Evolutionary conservation across 2,797 vertebrate genomes (phyloP).

Genomic region (Sphenopsis melanotis): DNA sequence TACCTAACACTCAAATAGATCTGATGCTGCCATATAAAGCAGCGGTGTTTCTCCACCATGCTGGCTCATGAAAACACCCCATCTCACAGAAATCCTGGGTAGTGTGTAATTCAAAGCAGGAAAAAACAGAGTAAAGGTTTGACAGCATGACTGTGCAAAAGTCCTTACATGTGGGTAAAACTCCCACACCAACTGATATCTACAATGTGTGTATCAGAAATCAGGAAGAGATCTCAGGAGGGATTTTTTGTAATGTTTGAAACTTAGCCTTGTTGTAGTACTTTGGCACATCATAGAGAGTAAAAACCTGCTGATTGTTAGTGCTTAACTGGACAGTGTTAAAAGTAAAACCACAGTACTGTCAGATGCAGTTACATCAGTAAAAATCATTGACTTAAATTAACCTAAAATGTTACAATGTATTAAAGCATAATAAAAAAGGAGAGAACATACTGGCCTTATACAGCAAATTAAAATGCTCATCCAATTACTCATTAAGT

Average conservation of each 20-base stretch:
- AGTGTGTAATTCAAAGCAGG: background rate
- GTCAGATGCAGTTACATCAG: background rate
- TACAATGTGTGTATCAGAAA: background rate
- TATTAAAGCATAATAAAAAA: background rate
- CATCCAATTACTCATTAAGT: background rate
- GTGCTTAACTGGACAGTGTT: background rate
- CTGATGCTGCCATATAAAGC: background rate
- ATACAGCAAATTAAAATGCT: background rate
- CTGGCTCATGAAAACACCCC: background rate
- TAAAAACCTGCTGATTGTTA: background rate
- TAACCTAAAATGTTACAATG: background rate
- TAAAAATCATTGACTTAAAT: background rate
- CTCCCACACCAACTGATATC: background rate
- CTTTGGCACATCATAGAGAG: background rate
- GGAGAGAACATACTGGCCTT: background rate
- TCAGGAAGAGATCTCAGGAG: background rate
- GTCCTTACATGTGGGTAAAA: background rate
- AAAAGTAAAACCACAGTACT: background rate
- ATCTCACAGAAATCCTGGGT: background rate
- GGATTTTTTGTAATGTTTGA: background rate
- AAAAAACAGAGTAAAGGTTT: background rate
- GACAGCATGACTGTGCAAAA: background rate
- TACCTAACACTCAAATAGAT: background rate
- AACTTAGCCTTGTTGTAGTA: background rate
- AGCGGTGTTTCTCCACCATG: background rate